A percentile compares a stretch with the other conserved stretches of the same genome.
Conservation (phyloP, 2,113 vertebrate genomes). For the Pluvianellus socialis region DNA sequence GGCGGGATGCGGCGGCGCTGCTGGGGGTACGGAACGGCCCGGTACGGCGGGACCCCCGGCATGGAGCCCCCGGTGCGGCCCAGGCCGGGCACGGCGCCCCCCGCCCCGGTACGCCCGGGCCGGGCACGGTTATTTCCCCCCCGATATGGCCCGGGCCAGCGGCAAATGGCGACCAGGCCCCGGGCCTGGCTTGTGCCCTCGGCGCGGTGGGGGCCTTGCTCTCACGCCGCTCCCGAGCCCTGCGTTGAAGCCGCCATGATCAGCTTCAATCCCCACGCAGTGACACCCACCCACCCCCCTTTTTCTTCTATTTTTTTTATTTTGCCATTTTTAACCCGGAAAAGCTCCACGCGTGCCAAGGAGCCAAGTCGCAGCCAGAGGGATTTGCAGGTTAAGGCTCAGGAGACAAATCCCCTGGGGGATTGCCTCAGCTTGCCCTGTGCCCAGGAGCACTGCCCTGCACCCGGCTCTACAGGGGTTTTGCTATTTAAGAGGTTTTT, state of each 20-base stretch:
- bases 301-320: not conserved
- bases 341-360: too few species aligned
- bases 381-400: too few species aligned
- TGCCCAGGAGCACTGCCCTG: not conserved
- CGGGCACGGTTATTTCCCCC: too few species aligned
- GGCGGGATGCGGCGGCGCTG: not conserved
- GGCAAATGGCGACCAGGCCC: too few species aligned
- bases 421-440: rapidly evolving
- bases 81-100: not conserved
- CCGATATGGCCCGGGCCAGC: slow-evolving; percentile 18
- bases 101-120: not conserved
- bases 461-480: rapidly evolving
- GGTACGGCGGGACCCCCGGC: not conserved
- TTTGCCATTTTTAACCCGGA: too few species aligned
- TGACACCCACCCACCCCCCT: rapidly evolving
- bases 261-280: not conserved
- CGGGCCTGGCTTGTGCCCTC: not conserved
- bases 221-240: not conserved
- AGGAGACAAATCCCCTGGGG: rapidly evolving
- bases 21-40: not conserved
- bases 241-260: too few species aligned
- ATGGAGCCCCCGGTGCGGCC: not conserved
- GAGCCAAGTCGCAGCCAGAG: not conserved
- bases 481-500: rapidly evolving
- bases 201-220: too few species aligned